Percentiles rank a stretch among this genome's conserved stretches.
phyloP scores from a whole-genome alignment of 2,113 vertebrate species.

The Pangasianodon hypophthalmus region DNA sequence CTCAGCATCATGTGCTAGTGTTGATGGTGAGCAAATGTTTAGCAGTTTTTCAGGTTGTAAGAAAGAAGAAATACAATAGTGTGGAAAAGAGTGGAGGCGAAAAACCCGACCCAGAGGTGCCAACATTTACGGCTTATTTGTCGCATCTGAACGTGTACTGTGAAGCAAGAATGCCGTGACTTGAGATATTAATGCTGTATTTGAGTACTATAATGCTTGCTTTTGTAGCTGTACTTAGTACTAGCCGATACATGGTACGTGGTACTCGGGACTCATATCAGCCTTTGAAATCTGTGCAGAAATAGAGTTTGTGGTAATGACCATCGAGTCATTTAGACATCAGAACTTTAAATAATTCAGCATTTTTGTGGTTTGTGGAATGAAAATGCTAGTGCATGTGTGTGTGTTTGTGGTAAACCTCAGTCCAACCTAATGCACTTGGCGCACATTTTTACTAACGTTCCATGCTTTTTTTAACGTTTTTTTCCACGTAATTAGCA shows the following conservation, averaged over 20 bases:
- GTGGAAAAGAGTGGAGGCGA: not conserved
- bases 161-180: not conserved
- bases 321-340: not conserved
- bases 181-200: not conserved
- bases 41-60: not conserved
- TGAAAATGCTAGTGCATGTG: conserved; percentile 21
- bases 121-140: not conserved
- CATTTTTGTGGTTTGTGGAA: not conserved
- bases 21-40: not conserved
- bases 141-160: not conserved
- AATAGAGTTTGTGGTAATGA: not conserved
- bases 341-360: conserved; percentile 9
- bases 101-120: not conserved
- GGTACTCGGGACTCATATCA: not conserved
- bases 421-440: not conserved
- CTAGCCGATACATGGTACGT: not conserved
- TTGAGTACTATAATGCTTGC: not conserved
- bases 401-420: conserved; percentile 52
- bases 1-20: not conserved
- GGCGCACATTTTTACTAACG: not conserved
- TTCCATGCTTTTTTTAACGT: not conserved
- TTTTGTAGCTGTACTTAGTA: not conserved
- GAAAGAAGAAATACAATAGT: not conserved
- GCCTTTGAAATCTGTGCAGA: not conserved
- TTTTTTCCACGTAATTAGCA: conserved; percentile 16